Evolutionary conservation across 2,888 invertebrate genomes (phyloP), one percentile per base, ranked within the genome.

Genomic region (Melipona beecheii): DNA sequence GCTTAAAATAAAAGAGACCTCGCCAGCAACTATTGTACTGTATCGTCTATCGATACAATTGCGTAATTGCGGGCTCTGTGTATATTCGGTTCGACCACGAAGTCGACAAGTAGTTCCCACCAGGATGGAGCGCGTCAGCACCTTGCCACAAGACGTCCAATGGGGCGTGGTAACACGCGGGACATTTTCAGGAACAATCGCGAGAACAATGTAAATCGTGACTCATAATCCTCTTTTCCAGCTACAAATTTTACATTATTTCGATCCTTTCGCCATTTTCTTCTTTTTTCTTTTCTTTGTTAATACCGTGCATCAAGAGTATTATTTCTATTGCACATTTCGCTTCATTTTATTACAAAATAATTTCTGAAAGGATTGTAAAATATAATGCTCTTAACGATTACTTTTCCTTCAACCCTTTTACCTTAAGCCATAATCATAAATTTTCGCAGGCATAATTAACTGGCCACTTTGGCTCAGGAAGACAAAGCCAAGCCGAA

Each of bases 31-130:
- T 69, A 82, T 81, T 73, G 66, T 74, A n/a, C 6, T 69, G 49
- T 27, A 21, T 75, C 62, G 84, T 71, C 54, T 43, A 58, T 43
- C 70, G 65, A 49, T 69, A 72, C 65, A 60, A 81, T 73, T 58
- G 70, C 65, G 31, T 75, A 69, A 70, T 75, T 79, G 75, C 75
- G 66, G 60, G n/a, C 43, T 9, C 2, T 43, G 49, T 56, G 68
- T 80, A 31, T 19, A 54, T 68, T 52, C 66, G 54, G 49, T 56
- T 64, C 83, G 85, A 77, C 82, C 81, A 81, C 86, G 79, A 86
- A 90, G 89, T 90, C 90, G 92, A 93, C 94, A 93, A 94, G 93
- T 94, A 92, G 93, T 94, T 94, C 94, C 94, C 94, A 94, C 93
- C 93, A 90, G 84, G 19, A 4, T 81, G 69, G 70, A 73, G 83